phyloP scores from a whole-genome alignment of 2,797 vertebrate genomes.

The Okamejei kenojei region DNA sequence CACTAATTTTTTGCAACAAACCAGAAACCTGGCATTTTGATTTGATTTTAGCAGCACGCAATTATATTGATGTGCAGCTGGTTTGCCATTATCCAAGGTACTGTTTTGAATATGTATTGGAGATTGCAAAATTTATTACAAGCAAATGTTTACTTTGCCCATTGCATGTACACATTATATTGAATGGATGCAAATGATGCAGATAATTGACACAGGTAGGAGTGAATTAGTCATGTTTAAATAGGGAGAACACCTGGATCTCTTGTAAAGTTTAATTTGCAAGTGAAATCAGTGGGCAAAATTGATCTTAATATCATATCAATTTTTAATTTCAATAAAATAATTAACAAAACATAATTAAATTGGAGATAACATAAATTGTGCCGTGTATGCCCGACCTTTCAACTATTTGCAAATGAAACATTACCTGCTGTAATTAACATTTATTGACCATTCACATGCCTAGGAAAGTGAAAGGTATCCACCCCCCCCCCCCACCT shows the following conservation, averaged over 20 bases:
- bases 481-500: neutral
- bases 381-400: neutral
- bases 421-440: neutral
- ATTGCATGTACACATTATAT: neutral
- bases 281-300: too few species aligned
- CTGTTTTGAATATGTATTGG: neutral
- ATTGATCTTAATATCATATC: too few species aligned
- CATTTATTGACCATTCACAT: neutral
- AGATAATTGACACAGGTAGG: neutral
- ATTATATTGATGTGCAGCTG: neutral
- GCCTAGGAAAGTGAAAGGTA: neutral
- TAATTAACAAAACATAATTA: neutral
- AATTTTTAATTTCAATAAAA: neutral
- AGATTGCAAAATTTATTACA: neutral
- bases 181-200: too few species aligned
- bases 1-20: neutral
- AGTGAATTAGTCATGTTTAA: neutral
- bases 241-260: neutral
- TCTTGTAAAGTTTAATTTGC: too few species aligned
- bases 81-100: neutral
- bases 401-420: neutral
- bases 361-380: neutral
- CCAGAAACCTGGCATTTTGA: neutral
- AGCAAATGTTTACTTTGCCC: neutral
- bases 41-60: constrained; percentile 10